Conservation (phyloP, 2,797 vertebrate species). For the Bovichtus diacanthus region DNA sequence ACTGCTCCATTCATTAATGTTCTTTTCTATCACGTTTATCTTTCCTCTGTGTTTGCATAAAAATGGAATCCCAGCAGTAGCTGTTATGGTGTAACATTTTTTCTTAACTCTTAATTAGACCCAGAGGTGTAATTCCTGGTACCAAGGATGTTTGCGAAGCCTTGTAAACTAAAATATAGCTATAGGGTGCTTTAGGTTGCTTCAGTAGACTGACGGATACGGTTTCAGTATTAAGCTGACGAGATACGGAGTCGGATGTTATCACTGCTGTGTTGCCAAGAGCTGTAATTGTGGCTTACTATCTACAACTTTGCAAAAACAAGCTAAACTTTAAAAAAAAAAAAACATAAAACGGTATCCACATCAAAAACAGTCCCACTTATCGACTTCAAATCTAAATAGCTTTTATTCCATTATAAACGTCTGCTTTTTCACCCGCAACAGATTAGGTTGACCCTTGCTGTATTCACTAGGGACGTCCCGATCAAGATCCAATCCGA, state of each 20-base stretch:
- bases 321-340: not conserved
- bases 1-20: not conserved
- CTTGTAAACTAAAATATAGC: not conserved
- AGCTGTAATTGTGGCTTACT: not conserved
- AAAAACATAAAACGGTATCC: not conserved
- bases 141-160: not conserved
- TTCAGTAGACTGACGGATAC: not conserved
- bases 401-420: not conserved
- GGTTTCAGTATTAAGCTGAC: not conserved
- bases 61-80: not conserved
- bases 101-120: not conserved
- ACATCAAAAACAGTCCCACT: not conserved
- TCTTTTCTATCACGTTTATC: not conserved
- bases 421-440: not conserved
- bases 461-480: not conserved
- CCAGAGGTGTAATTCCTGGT: not conserved
- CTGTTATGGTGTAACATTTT: not conserved
- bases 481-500: no score
- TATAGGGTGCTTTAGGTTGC: not conserved
- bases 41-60: not conserved
- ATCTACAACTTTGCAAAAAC: not conserved
- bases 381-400: not conserved
- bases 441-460: not conserved
- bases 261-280: not conserved
- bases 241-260: conserved; percentile 7